These are phyloP conservation scores for Nysson spinosus DNA, from an alignment of 2,888 invertebrate genomes.

Conservation along the genomic window DNA sequence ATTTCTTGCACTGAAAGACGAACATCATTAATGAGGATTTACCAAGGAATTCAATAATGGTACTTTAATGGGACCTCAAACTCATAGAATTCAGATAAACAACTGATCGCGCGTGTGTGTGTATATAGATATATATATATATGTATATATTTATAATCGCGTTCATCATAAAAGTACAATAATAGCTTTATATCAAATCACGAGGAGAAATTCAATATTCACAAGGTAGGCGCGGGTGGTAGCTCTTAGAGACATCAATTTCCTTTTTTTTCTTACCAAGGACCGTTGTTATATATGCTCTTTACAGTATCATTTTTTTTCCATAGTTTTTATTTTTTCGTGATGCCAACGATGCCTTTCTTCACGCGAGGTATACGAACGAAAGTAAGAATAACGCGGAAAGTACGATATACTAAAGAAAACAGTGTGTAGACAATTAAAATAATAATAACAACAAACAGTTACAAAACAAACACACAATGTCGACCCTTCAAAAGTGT, in stretches of 20 bases:
- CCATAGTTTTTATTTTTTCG: conserved; percentile 11
- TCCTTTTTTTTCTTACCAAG: conserved; percentile 32
- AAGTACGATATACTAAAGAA: conserved; percentile 56
- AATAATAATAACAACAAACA: conserved; percentile 67
- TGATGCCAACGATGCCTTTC: conserved; percentile 13
- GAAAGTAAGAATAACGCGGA: conserved; percentile 45
- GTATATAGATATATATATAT: conserved; percentile 41
- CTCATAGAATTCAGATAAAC: conserved; percentile 39
- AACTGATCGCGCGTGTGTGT: conserved; percentile 40
- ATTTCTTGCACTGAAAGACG: too few relatives aligned
- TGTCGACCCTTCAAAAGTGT: conserved; percentile 46
- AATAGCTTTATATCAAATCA: conserved; percentile 76
- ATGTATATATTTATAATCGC: conserved; percentile 75
- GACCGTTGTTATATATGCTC: conserved; percentile 52
- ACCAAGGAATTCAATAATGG: conserved; percentile 19
- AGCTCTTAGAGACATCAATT: conserved; percentile 63
- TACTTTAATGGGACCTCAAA: conserved; percentile 39
- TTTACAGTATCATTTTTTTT: conserved; percentile 18
- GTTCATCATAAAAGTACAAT: conserved; percentile 77
- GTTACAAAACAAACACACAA: conserved; percentile 66
- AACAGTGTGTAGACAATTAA: conserved; percentile 62
- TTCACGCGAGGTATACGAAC: conserved; percentile 28
- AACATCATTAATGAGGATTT: background rate
- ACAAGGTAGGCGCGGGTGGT: conserved; percentile 69
- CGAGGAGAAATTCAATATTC: conserved; percentile 74